Percentiles rank a stretch among this genome's conserved stretches.
These are phyloP conservation scores for Mirza zaza DNA, from an alignment of 2,113 vertebrate genomes.

Conservation along the genomic window DNA sequence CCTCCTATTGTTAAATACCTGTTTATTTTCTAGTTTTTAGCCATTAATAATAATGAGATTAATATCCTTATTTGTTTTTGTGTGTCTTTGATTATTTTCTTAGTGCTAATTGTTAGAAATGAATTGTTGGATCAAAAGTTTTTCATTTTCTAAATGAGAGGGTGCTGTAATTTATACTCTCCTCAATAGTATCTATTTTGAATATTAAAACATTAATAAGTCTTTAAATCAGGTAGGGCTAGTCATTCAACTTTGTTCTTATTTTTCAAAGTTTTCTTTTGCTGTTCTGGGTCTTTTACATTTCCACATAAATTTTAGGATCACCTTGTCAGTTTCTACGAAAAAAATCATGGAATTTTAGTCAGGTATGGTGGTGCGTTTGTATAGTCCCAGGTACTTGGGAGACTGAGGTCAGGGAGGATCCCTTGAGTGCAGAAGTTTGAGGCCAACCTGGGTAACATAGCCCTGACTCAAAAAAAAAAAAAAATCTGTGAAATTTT, in stretches of 20 bases:
- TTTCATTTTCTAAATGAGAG: background rate
- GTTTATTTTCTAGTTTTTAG: slow-evolving; percentile 14
- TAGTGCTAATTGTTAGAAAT: background rate
- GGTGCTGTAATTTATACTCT: background rate
- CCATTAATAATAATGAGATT: background rate
- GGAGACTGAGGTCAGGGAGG: background rate
- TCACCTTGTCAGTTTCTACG: background rate
- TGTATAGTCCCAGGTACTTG: background rate
- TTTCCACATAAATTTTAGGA: slow-evolving; percentile 28
- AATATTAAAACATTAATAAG: background rate
- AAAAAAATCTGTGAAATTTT: background rate
- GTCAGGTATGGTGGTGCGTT: background rate
- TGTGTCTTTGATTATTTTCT: background rate
- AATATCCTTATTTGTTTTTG: background rate
- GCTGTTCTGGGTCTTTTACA: background rate
- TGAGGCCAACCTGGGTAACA: background rate
- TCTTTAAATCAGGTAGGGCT: background rate
- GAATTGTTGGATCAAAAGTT: background rate
- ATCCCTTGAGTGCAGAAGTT: background rate
- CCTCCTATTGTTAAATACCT: background rate
- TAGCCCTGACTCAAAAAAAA: background rate
- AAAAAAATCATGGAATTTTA: background rate
- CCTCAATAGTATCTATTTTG: background rate
- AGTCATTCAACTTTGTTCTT: background rate
- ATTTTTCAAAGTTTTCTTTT: background rate